phyloP scores from a whole-genome alignment of 2,888 invertebrate species.

The Slavum lentiscoides region DNA sequence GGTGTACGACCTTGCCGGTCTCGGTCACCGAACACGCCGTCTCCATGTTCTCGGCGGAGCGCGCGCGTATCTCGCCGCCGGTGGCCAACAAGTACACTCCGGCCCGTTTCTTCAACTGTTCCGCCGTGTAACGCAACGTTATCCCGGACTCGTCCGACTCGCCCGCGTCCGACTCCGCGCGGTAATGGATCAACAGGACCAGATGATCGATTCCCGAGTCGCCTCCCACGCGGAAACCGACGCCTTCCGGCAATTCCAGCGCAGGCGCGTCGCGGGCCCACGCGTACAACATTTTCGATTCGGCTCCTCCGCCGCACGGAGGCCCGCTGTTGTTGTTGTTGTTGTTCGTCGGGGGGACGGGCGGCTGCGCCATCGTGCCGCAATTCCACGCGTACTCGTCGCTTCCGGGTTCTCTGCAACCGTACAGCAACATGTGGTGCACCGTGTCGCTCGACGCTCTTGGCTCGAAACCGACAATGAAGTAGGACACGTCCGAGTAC shows the following conservation, averaged over 20 bases:
- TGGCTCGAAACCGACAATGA: too few species aligned
- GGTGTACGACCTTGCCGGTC: conserved; percentile 83
- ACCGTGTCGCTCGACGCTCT: too few species aligned
- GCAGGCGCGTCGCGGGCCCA: conserved; percentile 76
- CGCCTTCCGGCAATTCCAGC: conserved; percentile 77
- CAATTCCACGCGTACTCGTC: too few species aligned
- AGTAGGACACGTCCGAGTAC: too few species aligned
- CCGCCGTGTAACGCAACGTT: conserved; percentile 75
- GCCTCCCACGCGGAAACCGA: conserved; percentile 90
- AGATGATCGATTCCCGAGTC: conserved; percentile 82
- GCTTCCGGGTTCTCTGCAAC: too few species aligned
- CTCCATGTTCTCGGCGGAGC: conserved; percentile 82
- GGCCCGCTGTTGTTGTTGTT: too few species aligned
- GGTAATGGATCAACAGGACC: conserved; percentile 92
- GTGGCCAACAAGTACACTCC: conserved; percentile 90
- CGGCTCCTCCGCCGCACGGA: too few species aligned
- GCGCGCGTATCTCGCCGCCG: conserved; percentile 75
- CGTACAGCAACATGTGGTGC: too few species aligned
- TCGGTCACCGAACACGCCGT: conserved; percentile 75
- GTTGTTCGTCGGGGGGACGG: too few species aligned
- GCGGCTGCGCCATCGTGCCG: too few species aligned
- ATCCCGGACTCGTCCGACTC: conserved; percentile 84
- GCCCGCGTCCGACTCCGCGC: conserved; percentile 70
- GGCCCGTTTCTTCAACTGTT: conserved; percentile 80
- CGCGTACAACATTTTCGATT: conserved; percentile 84